Conservation (phyloP, 2,113 vertebrate genomes). For the Paraplagusia blochii region DNA sequence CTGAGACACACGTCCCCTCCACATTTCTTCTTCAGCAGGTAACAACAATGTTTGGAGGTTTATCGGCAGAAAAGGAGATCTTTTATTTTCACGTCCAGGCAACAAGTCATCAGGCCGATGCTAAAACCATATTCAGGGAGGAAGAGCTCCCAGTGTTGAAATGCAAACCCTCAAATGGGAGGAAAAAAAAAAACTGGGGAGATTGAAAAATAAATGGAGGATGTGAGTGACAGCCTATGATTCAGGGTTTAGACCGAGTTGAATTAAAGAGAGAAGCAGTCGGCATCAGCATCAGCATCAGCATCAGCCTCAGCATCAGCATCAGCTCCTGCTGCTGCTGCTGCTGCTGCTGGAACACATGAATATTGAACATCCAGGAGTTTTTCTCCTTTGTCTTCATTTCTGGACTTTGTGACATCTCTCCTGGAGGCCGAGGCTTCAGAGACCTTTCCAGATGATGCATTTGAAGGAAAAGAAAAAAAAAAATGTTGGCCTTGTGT, state of each 20-base stretch:
- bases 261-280: slow-evolving; percentile 50
- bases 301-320: no score
- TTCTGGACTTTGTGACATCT: slow-evolving; percentile 5
- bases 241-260: slow-evolving; percentile 59
- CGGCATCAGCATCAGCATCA: slow-evolving; percentile 33
- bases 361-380: slow-evolving; percentile 55
- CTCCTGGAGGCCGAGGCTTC: slow-evolving; percentile 16
- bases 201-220: slow-evolving; percentile 71
- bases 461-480: slow-evolving; percentile 14
- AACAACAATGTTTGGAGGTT: neutral
- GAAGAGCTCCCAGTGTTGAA: slow-evolving; percentile 21
- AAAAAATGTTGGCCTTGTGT: slow-evolving; percentile 4
- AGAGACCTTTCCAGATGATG: slow-evolving; percentile 19
- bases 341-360: slow-evolving; percentile 15
- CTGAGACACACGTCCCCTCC: no score
- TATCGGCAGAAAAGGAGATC: neutral
- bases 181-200: slow-evolving; percentile 7
- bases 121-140: slow-evolving; percentile 37
- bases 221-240: slow-evolving; percentile 63
- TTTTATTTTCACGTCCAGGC: slow-evolving; percentile 4
- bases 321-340: no score
- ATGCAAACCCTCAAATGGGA: slow-evolving; percentile 29
- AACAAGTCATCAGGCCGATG: neutral
- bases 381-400: slow-evolving; percentile 17
- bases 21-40: no score